A percentile compares a stretch with the other conserved stretches of the same genome.
These are phyloP conservation scores for Hyphantria cunea DNA, from an alignment of 1,140 invertebrate species.

Conservation along the genomic window DNA sequence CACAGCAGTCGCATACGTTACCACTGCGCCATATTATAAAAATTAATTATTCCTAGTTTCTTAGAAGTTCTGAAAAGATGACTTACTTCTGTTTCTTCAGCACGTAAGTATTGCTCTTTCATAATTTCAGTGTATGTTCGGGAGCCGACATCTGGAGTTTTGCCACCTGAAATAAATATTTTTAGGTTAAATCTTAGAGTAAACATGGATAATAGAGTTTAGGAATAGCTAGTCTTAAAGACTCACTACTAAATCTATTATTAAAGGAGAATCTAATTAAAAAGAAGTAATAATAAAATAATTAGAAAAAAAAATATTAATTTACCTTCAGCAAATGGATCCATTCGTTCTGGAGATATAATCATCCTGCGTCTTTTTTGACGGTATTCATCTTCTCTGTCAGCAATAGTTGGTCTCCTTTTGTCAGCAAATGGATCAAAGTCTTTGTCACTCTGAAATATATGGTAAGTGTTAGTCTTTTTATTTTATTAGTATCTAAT, in stretches of 20 bases:
- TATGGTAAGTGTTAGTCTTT: not conserved
- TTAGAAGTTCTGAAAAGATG: not conserved
- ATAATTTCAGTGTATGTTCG: conserved; percentile 98
- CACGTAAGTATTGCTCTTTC: conserved; percentile 94
- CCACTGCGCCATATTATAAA: no score
- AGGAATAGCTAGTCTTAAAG: no score
- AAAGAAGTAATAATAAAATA: conserved; percentile 4
- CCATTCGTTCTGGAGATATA: conserved; percentile 97
- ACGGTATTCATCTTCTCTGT: conserved; percentile 98
- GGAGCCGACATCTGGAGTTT: conserved; percentile 97
- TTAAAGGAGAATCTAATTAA: not conserved
- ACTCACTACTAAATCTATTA: no score
- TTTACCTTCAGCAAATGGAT: conserved; percentile 98
- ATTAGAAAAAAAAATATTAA: conserved; percentile 45
- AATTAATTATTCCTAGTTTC: no score
- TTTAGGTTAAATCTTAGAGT: no score
- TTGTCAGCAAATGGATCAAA: conserved; percentile 98
- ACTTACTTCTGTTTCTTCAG: conserved; percentile 92
- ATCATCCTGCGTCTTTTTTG: conserved; percentile 93
- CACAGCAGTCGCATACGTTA: no score
- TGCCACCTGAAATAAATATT: conserved; percentile 91
- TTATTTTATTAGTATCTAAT: no score
- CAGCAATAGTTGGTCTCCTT: conserved; percentile 94
- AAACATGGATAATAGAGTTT: no score
- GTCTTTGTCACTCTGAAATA: conserved; percentile 92